Evolutionary conservation across 2,113 vertebrate species (phyloP), one percentile per base, ranked within the genome.

Genomic region (Nothocercus nigrocapillus): DNA sequence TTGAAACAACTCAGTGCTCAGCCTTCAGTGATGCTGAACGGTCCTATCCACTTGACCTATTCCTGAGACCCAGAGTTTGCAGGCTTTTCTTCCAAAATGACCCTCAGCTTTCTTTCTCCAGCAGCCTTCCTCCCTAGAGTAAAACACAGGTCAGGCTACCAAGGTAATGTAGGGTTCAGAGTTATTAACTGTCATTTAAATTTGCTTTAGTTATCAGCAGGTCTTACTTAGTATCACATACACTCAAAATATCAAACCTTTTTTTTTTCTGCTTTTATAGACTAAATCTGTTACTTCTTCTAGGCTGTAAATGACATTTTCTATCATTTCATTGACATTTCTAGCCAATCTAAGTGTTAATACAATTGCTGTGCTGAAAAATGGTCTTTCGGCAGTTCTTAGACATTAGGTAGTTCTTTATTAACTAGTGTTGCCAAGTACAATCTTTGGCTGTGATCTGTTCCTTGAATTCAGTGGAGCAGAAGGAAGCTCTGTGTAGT

Each of bases 271-370:
- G 47, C 61, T 88, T 89, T 84, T 75, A 42, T 72, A 54, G n/a
- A 45, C 73, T 25, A 62, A 72, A 67, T 94, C 79, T 82, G 5
- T 78, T 85, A 45, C 38, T 86, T 64, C 47, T 53, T 40, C 10
- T 54, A 84, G 83, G 38, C 73, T 84, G 82, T 36, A 84, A 92
- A 92, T 86, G 9, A 79, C 90, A 58, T 78, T 90, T 85, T 93
- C 80, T 90, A 15, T 93, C 69, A 83, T 93, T 92, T 83, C 44
- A 36, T 78, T 96, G 85, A 86, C 64, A 72, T 95, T 94, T 90
- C 74, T 83, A 92, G 82, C 85, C 82, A 86, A 38, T 89, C 38
- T 75, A 74, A 90, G 64, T 94, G 90, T 92, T 92, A 94, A 88
- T 88, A 32, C 69, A 93, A 79, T 86, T 92, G 82, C 69, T 92